Evolutionary conservation across 2,888 invertebrate genomes (phyloP).

Genomic region (Sycophila texana): DNA sequence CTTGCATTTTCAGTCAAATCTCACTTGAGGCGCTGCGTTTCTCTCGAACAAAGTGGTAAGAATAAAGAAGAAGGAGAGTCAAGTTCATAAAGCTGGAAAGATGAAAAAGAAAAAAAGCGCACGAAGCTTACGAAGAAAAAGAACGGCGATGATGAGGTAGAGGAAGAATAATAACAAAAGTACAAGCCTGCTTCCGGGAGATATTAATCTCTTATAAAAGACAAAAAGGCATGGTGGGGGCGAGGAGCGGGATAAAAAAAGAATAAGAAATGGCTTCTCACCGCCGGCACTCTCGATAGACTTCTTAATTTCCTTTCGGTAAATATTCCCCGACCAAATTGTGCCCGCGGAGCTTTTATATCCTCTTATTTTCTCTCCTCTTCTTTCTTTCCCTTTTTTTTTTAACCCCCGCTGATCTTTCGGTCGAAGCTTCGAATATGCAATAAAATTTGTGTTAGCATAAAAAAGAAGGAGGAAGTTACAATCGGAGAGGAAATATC

Average conservation of each 20-base stretch:
- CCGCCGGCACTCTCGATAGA: conserved; percentile 45
- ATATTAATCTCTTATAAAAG: conserved; percentile 53
- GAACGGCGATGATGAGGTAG: conserved; percentile 40
- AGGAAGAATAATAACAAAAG: conserved; percentile 50
- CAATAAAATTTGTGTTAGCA: conserved; percentile 32
- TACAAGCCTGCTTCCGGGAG: conserved; percentile 47
- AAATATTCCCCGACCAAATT: conserved; percentile 50
- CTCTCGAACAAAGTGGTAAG: not conserved
- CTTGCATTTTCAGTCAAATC: conserved; percentile 12
- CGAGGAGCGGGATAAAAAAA: conserved; percentile 21
- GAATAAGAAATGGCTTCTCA: conserved; percentile 25
- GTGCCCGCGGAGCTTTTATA: conserved; percentile 34
- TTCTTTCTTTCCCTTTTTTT: not conserved
- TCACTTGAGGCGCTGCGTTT: conserved; percentile 8
- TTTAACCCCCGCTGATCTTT: not conserved
- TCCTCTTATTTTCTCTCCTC: conserved; percentile 14
- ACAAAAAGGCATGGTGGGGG: conserved; percentile 45
- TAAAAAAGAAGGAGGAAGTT: conserved; percentile 1
- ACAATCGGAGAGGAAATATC: conserved; percentile 7
- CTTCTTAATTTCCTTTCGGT: conserved; percentile 55
- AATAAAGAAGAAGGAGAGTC: conserved; percentile 14
- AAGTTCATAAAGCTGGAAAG: conserved; percentile 3
- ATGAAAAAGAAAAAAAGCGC: conserved; percentile 32
- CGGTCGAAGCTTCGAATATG: conserved; percentile 19
- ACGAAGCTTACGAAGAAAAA: conserved; percentile 19